Conservation (phyloP, 64 coral and sea anemone genomes). For the Anthopleura sola region DNA sequence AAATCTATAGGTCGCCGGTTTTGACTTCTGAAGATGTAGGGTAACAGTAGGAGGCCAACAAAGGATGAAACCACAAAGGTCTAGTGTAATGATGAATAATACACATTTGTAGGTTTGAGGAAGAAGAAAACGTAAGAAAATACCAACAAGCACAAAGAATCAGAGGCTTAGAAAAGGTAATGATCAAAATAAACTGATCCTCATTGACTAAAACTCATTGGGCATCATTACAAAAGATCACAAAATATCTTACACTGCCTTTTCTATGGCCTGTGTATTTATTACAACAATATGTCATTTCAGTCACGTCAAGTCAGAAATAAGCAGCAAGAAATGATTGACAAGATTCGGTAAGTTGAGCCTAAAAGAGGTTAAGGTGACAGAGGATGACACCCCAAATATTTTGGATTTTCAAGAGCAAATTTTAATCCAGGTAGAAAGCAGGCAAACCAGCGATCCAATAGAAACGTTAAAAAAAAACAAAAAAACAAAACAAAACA, state of each 20-base stretch:
- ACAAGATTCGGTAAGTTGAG: constrained; percentile 65
- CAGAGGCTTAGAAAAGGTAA: constrained; percentile 80
- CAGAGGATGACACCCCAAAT: too few relatives aligned
- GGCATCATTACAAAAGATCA: neutral
- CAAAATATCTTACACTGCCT: neutral
- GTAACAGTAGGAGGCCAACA: too few relatives aligned
- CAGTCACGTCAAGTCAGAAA: constrained; percentile 63
- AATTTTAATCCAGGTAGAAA: too few relatives aligned
- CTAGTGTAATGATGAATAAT: too few relatives aligned
- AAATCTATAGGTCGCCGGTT: too few relatives aligned
- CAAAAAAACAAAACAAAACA: too few relatives aligned
- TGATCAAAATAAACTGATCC: neutral
- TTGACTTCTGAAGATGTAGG: too few relatives aligned
- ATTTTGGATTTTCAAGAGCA: too few relatives aligned
- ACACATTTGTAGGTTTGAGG: constrained; percentile 67
- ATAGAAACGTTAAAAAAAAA: too few relatives aligned
- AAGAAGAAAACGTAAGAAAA: constrained; percentile 85
- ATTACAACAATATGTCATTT: constrained; percentile 13
- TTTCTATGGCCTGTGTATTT: neutral
- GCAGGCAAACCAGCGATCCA: too few relatives aligned
- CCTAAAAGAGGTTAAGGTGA: neutral
- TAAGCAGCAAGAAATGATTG: constrained; percentile 85
- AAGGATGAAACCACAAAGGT: too few relatives aligned
- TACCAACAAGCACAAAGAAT: constrained; percentile 77
- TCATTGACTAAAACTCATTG: too few relatives aligned